Percentiles rank a stretch among this genome's conserved stretches.
These are phyloP conservation scores for Gisinianus flammeolus DNA, from an alignment of 2,888 invertebrate genomes.

Conservation along the genomic window DNA sequence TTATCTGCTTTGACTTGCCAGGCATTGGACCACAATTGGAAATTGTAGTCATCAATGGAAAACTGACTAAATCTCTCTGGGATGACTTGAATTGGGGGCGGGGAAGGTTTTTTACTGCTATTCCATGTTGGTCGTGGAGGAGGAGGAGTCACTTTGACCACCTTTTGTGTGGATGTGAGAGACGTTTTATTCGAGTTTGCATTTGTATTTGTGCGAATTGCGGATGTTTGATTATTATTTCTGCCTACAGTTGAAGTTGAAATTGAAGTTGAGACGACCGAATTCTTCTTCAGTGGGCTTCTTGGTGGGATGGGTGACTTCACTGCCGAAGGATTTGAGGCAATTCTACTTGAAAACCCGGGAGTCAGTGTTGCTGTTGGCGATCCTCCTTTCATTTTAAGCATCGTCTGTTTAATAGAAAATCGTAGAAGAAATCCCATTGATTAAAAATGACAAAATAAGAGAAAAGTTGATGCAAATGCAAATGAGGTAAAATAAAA, in stretches of 20 bases:
- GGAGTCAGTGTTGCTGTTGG: neutral
- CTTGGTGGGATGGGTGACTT: neutral
- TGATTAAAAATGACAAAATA: no score
- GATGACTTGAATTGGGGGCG: neutral
- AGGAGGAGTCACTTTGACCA: neutral
- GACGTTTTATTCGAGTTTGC: no score
- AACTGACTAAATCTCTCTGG: conserved; percentile 30
- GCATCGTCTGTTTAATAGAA: neutral
- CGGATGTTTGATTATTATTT: no score
- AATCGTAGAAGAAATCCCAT: no score
- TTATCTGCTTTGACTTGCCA: conserved; percentile 34
- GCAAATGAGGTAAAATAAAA: neutral
- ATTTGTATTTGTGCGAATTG: neutral
- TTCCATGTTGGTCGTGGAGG: conserved; percentile 22
- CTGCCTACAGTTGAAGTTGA: conserved; percentile 9
- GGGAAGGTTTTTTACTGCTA: conserved; percentile 22
- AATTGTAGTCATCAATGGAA: conserved; percentile 38
- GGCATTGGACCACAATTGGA: conserved; percentile 36
- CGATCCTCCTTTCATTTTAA: neutral
- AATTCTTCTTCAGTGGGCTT: neutral
- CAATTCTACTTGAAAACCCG: neutral
- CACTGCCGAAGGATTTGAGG: neutral
- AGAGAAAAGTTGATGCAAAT: no score
- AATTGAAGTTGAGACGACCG: neutral
- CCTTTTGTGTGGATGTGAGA: neutral